Evolutionary conservation across 1,140 invertebrate genomes (phyloP).

Genomic region (Cydia pomonella): DNA sequence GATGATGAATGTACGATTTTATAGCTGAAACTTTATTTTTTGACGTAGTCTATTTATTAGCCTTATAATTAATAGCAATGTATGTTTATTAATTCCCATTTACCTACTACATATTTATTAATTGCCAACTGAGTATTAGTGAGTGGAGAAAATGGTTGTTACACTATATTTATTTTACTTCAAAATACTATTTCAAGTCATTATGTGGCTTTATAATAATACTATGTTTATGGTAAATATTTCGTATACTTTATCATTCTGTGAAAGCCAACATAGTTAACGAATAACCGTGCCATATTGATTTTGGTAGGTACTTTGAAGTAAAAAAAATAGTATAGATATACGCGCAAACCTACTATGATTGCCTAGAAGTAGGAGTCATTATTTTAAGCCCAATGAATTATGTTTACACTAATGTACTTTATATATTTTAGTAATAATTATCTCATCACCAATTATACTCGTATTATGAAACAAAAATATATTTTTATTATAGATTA

Average conservation of each 20-base stretch:
- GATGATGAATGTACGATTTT: too few relatives aligned
- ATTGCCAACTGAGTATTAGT: slow-evolving; percentile 30
- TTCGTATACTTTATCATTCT: neutral
- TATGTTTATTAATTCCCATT: slow-evolving; percentile 30
- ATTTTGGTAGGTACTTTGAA: neutral
- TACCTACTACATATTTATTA: too few relatives aligned
- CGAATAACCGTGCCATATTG: neutral
- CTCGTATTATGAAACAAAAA: slow-evolving; percentile 1
- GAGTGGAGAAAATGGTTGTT: neutral
- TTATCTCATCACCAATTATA: neutral
- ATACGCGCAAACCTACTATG: neutral
- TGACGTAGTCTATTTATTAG: neutral
- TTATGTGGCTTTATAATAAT: too few relatives aligned
- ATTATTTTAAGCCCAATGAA: neutral
- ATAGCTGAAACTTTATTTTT: neutral
- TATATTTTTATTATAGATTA: neutral
- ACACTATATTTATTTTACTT: neutral
- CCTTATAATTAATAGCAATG: neutral
- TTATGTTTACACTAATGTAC: neutral
- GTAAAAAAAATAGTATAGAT: neutral
- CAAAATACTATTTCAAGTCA: neutral
- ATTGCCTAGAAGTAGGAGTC: neutral
- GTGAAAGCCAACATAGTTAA: neutral
- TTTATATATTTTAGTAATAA: neutral
- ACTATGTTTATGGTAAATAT: too few relatives aligned